phyloP scores from a whole-genome alignment of 1,140 invertebrate species.

The Plodia interpunctella region DNA sequence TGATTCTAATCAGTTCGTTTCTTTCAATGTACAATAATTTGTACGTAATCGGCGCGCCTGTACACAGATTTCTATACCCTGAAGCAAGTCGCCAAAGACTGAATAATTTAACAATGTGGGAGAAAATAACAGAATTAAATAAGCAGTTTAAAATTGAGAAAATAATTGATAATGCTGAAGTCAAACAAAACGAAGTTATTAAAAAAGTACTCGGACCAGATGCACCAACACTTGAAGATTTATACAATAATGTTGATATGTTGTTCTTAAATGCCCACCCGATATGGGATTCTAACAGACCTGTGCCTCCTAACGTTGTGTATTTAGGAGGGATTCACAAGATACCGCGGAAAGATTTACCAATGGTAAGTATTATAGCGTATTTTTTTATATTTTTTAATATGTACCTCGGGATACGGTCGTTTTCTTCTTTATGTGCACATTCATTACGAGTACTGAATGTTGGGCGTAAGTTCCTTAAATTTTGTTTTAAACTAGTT shows the following conservation, averaged over 20 bases:
- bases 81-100: not conserved
- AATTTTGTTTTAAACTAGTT: too few species aligned
- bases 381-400: not conserved
- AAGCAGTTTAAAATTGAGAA: slow-evolving; percentile 11
- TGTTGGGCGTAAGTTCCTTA: too few species aligned
- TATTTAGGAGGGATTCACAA: slow-evolving; percentile 73
- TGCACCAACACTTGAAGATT: slow-evolving; percentile 43
- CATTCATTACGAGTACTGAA: too few species aligned
- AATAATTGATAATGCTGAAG: slow-evolving; percentile 7
- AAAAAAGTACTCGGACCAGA: slow-evolving; percentile 53
- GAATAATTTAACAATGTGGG: slow-evolving; percentile 21
- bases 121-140: slow-evolving; percentile 24
- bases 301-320: slow-evolving; percentile 75
- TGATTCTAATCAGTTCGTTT: slow-evolving; percentile 43
- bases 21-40: slow-evolving; percentile 14
- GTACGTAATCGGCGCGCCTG: slow-evolving; percentile 24
- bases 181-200: slow-evolving; percentile 12
- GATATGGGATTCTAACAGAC: slow-evolving; percentile 68
- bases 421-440: too few species aligned
- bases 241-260: slow-evolving; percentile 58
- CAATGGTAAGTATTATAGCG: slow-evolving; percentile 42
- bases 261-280: slow-evolving; percentile 78
- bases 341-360: slow-evolving; percentile 35
- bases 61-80: slow-evolving; percentile 41
- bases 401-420: too few species aligned